Percentiles rank a stretch among this genome's conserved stretches.
Evolutionary conservation across 2,113 vertebrate genomes (phyloP).

Genomic region (Epinephelus cyanopodus): DNA sequence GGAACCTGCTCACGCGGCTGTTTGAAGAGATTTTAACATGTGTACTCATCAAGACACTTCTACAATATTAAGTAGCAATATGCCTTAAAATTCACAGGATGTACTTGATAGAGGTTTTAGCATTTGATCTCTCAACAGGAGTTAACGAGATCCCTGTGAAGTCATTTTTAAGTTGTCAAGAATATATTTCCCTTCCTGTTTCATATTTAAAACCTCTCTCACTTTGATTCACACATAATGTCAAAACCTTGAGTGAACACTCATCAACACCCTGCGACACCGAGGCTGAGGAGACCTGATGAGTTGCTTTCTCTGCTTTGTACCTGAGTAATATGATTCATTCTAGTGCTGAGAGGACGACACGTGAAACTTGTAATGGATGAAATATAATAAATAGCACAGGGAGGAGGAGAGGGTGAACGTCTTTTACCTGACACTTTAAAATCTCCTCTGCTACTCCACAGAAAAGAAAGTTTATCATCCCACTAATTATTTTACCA

Average conservation of each 20-base stretch:
- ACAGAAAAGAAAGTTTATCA: neutral
- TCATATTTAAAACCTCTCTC: neutral
- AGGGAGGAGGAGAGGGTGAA: neutral
- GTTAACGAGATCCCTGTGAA: neutral
- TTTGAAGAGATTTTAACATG: neutral
- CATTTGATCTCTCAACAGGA: neutral
- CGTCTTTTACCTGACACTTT: neutral
- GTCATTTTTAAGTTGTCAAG: neutral
- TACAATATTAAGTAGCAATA: neutral
- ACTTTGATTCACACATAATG: neutral
- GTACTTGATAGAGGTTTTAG: neutral
- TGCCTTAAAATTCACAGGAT: constrained; percentile 43
- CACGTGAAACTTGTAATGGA: neutral
- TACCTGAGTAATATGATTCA: neutral
- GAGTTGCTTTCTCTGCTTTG: neutral
- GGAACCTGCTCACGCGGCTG: neutral
- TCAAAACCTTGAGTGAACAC: neutral
- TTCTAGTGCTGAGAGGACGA: neutral
- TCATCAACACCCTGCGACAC: neutral
- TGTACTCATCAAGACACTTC: neutral
- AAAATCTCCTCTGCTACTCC: neutral
- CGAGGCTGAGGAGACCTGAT: neutral
- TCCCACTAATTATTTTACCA: neutral
- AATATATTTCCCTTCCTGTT: neutral
- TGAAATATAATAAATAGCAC: neutral